phyloP scores from a whole-genome alignment of 37 sponge, comb jelly and placozoan species.

The Chondrilla cf. caribensis region DNA sequence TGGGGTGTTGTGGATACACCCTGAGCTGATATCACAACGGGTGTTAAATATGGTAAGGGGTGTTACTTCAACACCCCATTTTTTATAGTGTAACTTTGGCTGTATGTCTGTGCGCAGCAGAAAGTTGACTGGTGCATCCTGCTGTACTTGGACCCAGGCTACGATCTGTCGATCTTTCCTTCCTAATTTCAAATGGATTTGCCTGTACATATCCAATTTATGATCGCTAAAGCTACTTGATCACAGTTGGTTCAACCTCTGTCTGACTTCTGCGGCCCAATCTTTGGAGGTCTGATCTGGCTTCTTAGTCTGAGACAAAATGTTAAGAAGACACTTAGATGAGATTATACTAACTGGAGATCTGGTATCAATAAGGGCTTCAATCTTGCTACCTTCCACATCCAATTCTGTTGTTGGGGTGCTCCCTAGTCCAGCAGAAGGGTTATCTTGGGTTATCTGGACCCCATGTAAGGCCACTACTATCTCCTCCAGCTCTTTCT shows the following conservation, averaged over 20 bases:
- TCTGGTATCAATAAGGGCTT: not conserved
- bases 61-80: not conserved
- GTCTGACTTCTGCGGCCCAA: conserved; percentile 5
- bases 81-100: conserved; percentile 1
- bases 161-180: not conserved
- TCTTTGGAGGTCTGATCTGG: conserved; percentile 6
- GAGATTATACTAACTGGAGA: conserved; percentile 22
- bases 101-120: not conserved
- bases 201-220: not conserved
- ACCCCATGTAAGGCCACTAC: not conserved
- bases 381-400: not conserved
- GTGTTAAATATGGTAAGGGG: not conserved
- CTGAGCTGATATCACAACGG: not conserved
- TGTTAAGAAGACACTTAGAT: not conserved
- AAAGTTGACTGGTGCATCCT: not conserved
- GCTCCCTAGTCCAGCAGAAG: not conserved
- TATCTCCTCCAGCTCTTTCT: too few relatives aligned
- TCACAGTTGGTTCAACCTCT: conserved; percentile 11
- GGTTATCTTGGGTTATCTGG: not conserved
- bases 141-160: not conserved
- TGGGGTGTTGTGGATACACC: not conserved
- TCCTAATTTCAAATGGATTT: not conserved
- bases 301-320: not conserved
- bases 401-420: not conserved
- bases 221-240: conserved; percentile 17